Percentiles rank a stretch among this genome's conserved stretches.
These are phyloP conservation scores for Naja naja DNA, from an alignment of 2,113 vertebrate species.

Conservation along the genomic window DNA sequence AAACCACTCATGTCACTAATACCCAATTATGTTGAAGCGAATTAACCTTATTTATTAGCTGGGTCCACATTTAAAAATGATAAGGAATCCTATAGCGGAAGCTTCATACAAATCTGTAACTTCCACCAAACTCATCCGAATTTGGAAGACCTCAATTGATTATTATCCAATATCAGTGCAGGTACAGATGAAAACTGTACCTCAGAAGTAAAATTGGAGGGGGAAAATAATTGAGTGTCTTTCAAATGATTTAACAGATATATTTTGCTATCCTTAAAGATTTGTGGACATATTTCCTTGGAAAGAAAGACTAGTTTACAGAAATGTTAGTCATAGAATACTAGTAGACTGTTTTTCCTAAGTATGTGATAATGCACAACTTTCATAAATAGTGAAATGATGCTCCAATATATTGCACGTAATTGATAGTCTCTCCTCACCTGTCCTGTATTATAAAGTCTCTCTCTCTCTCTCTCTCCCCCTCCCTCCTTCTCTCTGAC, in stretches of 20 bases:
- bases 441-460: neutral
- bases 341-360: neutral
- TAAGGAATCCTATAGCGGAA: neutral
- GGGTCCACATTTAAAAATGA: neutral
- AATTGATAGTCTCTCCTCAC: neutral
- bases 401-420: neutral
- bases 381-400: neutral
- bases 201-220: neutral
- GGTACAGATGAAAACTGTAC: neutral
- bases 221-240: neutral
- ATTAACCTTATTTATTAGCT: neutral
- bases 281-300: neutral
- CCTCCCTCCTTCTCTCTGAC: fast-evolving
- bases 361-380: neutral
- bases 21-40: neutral
- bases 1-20: neutral
- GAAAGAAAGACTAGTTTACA: neutral
- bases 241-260: neutral
- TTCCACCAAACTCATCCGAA: neutral
- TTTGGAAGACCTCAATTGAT: neutral
- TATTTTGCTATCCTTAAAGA: neutral
- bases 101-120: neutral
- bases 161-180: neutral
- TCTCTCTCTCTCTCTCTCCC: too few relatives aligned
- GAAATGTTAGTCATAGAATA: neutral